These are phyloP conservation scores for Apis cerana DNA, from an alignment of 1,140 invertebrate genomes.

Conservation along the genomic window DNA sequence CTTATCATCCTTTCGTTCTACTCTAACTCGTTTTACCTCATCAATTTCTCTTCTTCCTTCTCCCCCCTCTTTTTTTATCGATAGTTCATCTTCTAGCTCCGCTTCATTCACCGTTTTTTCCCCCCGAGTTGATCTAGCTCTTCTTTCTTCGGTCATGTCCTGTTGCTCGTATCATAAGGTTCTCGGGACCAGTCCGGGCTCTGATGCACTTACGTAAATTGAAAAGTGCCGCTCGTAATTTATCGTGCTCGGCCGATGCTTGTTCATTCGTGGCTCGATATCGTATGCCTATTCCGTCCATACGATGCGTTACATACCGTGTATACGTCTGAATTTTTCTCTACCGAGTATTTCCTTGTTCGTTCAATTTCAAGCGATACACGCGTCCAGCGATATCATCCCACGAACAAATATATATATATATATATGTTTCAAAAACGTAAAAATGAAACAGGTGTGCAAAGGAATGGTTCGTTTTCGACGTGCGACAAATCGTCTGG, in stretches of 20 bases:
- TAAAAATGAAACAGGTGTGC: conserved; percentile 47
- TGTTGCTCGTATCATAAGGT: not conserved
- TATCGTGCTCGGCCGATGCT: conserved; percentile 19
- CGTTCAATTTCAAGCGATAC: too few species aligned
- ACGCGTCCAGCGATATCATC: too few species aligned
- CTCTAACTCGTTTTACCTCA: too few species aligned
- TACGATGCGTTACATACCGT: not conserved
- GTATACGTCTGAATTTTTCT: not conserved
- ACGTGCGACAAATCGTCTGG: conserved; percentile 62
- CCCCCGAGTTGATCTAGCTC: not conserved
- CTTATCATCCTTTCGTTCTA: too few species aligned
- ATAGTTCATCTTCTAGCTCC: not conserved
- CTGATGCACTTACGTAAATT: conserved; percentile 55
- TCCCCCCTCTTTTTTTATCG: not conserved
- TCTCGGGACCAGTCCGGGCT: conserved; percentile 2
- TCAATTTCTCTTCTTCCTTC: too few species aligned
- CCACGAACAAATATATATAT: not conserved
- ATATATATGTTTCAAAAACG: conserved; percentile 37
- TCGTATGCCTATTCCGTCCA: not conserved
- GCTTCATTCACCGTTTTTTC: not conserved
- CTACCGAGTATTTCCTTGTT: too few species aligned
- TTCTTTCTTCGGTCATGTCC: not conserved
- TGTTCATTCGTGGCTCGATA: not conserved
- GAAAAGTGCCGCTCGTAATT: conserved; percentile 48
- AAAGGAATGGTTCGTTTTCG: conserved; percentile 55